Evolutionary conservation across 2,888 invertebrate species (phyloP).

Genomic region (Cecidostiba fungosa): DNA sequence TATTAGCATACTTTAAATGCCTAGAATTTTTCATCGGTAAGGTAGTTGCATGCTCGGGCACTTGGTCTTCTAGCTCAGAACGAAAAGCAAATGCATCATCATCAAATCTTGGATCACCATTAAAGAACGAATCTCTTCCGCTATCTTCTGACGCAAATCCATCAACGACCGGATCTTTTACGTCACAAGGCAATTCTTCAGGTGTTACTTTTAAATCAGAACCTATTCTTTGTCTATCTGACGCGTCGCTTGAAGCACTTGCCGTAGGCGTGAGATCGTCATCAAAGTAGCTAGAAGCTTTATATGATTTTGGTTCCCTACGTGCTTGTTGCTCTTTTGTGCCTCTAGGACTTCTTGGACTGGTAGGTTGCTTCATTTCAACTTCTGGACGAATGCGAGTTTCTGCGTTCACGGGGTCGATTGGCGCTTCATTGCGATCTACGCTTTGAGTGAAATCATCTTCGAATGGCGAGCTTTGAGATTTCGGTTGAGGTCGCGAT

Average conservation of each 20-base stretch:
- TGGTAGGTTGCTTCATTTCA: constrained; percentile 68
- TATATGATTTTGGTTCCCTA: constrained; percentile 69
- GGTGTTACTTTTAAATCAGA: constrained; percentile 75
- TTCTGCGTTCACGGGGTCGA: constrained; percentile 70
- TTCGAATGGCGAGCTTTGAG: constrained; percentile 83
- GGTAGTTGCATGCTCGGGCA: constrained; percentile 73
- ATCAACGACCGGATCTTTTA: constrained; percentile 68
- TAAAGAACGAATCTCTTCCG: constrained; percentile 74
- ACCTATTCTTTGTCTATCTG: constrained; percentile 71
- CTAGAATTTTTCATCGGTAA: constrained; percentile 73
- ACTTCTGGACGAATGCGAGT: constrained; percentile 71
- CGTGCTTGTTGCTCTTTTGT: constrained; percentile 71
- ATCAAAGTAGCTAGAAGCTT: constrained; percentile 79
- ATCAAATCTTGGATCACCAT: constrained; percentile 75
- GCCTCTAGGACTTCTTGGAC: constrained; percentile 69
- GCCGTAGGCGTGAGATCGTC: constrained; percentile 83
- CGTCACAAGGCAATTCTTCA: constrained; percentile 73
- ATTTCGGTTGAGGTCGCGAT: constrained; percentile 71
- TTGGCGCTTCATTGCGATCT: constrained; percentile 73
- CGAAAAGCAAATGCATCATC: constrained; percentile 76
- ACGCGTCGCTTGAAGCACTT: constrained; percentile 74
- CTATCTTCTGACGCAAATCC: constrained; percentile 72
- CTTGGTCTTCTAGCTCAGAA: constrained; percentile 76
- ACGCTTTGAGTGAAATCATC: constrained; percentile 83
- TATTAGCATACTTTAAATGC: constrained; percentile 79